Evolutionary conservation across 92 coral and sea anemone genomes (phyloP), one percentile per base, ranked within the genome.

Genomic region (Porites evermanni): DNA sequence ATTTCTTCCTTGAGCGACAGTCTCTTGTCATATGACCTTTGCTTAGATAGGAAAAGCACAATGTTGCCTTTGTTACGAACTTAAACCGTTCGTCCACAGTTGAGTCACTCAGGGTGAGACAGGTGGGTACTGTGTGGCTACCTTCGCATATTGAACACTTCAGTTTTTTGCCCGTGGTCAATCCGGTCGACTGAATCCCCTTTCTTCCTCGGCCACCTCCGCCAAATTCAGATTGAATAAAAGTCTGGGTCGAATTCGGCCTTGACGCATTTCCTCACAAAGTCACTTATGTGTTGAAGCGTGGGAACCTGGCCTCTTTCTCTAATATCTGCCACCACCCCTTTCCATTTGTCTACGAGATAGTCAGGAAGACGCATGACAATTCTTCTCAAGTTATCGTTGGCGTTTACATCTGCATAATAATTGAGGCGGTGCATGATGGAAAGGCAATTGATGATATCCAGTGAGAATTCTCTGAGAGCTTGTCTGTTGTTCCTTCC

Each of bases 401-500:
- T 77, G 56, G 94, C 94, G 73, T 91, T 87, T 75, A 91, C 65
- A 58, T 77, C 91, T 18, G 94, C 88, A 24, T 11, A 58, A 50
- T 80, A 53, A 14, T 64, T 50, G 61, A 91, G 70, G 5, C 67
- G 71, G 61, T 76, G 79, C 51, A 87, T 65, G 12, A 78, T 83
- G 72, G 91, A 91, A 13, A 83, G 44, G 73, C 86, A 88, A 70
- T 87, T 91, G 77, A 78, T 53, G 32, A 91, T 66, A 58, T 91
- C 94, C 59, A 79, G 23, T 12, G 93, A 89, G 20, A 85, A 85
- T 7, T 89, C 89, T 6, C 76, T 53, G 24, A 85, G 78, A 19
- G 69, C 66, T 52, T 79, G 72, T 67, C 90, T 71, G 69, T 90
- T 26, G 53, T 80, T 80, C 14, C 75, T 56, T 17, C 26, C 24